Conservation (phyloP, 2,797 vertebrate genomes). For the Poecile montanus region DNA sequence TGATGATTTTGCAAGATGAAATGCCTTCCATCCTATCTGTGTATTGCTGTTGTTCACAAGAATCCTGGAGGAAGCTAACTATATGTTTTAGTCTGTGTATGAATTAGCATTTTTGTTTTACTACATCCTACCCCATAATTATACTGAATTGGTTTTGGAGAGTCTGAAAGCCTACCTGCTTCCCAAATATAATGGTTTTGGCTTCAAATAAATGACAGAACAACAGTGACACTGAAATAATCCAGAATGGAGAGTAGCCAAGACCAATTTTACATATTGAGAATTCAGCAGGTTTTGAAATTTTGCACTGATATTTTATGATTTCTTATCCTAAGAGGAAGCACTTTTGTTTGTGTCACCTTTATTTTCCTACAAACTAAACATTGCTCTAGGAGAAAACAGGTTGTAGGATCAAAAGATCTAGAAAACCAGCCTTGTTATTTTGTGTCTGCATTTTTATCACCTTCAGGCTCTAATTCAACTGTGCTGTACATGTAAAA, state of each 20-base stretch:
- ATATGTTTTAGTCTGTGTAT: not conserved
- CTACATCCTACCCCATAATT: not conserved
- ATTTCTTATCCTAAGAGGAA: not conserved
- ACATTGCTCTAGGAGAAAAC: not conserved
- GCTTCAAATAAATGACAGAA: not conserved
- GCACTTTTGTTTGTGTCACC: not conserved
- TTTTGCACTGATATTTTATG: not conserved
- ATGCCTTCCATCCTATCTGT: not conserved
- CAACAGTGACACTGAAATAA: not conserved
- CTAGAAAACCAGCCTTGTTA: not conserved
- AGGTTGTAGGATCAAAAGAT: slow-evolving; percentile 2
- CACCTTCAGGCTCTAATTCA: not conserved
- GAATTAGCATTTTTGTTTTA: slow-evolving; percentile 19
- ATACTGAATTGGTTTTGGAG: not conserved
- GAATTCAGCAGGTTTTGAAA: not conserved
- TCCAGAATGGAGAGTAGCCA: not conserved
- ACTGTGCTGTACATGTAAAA: not conserved
- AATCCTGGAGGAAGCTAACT: not conserved
- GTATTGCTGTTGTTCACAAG: not conserved
- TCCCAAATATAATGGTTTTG: not conserved
- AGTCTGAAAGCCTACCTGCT: slow-evolving; percentile 4
- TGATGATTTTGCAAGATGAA: not conserved
- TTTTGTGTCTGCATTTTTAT: not conserved
- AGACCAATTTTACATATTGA: not conserved
- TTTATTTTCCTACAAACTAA: slow-evolving; percentile 9